Evolutionary conservation across 2,888 invertebrate genomes (phyloP), one percentile per base, ranked within the genome.

Genomic region (Phortica magna): DNA sequence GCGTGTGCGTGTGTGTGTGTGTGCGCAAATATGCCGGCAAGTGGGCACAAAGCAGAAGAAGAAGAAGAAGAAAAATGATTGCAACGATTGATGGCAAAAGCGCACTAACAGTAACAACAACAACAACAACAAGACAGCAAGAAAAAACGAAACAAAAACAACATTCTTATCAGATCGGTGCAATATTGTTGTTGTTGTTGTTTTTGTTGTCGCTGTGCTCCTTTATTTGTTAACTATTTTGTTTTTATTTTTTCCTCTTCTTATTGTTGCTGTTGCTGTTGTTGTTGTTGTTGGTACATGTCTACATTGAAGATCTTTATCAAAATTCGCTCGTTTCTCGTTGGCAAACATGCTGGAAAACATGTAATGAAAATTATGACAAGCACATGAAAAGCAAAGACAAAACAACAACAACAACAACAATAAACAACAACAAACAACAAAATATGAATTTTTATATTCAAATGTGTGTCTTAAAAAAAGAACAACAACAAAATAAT

Each of bases 331-430:
- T 59, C 19, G 74, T 77, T 77, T 76, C 22, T 74, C 76, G 77
- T 77, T 65, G 73, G 73, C n/a, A 39, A 65, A 65, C 41, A 65
- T 39, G 65, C 65, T 39, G 65, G 41, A 79, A 77, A 84, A 81
- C 83, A 86, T 88, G 88, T 88, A 84, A 83, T 85, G 83, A 87
- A 88, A 87, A 88, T 88, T 88, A 86, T 88, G 86, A 88, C 88
- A 88, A 85, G 85, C 84, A 80, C 78, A 82, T 77, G 77, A 75
- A 77, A 73, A 78, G 73, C 74, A 80, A 74, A 74, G 59, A 77
- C 10, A 67, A 43, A 80, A 75, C 76, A 80, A 72, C 78, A 70
- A 77, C 7, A 59, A 48, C 55, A 78, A 68, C 65, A 77, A 67
- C 76, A 74, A 65, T 75, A 78, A 77, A 67, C 76, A 74, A 65